Base-by-base conservation (phyloP, 2,888 invertebrate genomes). In the Amphipyra tragopoginis region DNA sequence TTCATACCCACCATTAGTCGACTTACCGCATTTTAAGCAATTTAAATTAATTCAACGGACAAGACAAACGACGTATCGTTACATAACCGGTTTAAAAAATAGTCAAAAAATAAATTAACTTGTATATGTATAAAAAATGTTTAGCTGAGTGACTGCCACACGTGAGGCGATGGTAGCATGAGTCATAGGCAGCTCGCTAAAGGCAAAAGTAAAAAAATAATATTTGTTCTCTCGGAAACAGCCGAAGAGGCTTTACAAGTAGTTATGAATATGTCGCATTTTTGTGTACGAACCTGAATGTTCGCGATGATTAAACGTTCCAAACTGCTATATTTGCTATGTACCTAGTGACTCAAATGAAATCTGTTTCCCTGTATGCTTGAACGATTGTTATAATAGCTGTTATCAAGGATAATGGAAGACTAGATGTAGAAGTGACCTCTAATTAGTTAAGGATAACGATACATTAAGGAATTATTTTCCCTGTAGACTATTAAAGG, bases 171-270 rank as follows among this genome's bases (percentile, higher is more conserved):
- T n/a, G 9, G 11, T 10, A 4, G 9, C 6, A 13, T 53, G 60
- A 72, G 8, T 72, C 72, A 65, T 40, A 26, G 13, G 7, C 48
- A 40, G 34, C 40, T 55, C 15, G 38, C 36, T 34, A 40, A 15
- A 44, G 13, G 14, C 5, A 29, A 36, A 13, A 34, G 21, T 15
- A 36, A 8, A 15, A 29, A 29, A 4, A 4, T 7, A 47, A 53
- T 59, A 47, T 66, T 69, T 51, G 39, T 40, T 40, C 33, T 38
- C 40, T 44, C 45, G 45, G 36, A 21, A 62, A 48, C 50, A 15
- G n/a, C 33, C n/a, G 54, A 39, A 51, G 7, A 48, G 2, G 29
- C 15, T 40, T 49, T n/a, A n/a, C n/a, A n/a, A n/a, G n/a, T n/a
- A 5, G 9, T 7, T 13, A 9, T 15, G 48, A 38, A 58, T 5